These are phyloP conservation scores for Panagrolaimus sp. DNA, from an alignment of 1,140 invertebrate genomes.

Conservation along the genomic window DNA sequence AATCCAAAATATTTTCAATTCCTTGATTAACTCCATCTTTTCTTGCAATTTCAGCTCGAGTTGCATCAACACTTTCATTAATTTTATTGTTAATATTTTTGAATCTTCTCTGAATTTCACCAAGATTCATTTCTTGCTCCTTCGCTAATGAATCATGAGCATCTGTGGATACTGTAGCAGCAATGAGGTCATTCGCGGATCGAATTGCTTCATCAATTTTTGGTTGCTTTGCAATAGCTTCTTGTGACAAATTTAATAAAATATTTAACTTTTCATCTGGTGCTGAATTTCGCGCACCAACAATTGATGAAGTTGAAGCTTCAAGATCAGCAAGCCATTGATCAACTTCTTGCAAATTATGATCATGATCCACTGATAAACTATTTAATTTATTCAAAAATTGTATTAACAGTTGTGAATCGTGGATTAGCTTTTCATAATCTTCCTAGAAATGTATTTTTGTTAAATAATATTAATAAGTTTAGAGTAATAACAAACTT, in stretches of 20 bases:
- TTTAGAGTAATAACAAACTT: not conserved
- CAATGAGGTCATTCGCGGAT: constrained; percentile 16
- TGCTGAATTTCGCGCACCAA: not conserved
- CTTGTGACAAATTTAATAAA: constrained; percentile 15
- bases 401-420: not conserved
- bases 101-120: not conserved
- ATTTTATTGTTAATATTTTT: constrained; percentile 15
- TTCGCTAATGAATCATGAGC: constrained; percentile 18
- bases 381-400: not conserved
- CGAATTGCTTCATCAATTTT: constrained; percentile 21
- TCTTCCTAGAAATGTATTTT: constrained; percentile 6
- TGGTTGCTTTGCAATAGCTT: constrained; percentile 17
- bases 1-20: constrained; percentile 17
- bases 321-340: not conserved
- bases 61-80: constrained; percentile 14
- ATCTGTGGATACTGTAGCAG: constrained; percentile 20
- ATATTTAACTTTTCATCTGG: not conserved
- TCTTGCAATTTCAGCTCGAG: constrained; percentile 25
- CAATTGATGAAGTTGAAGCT: no score
- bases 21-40: constrained; percentile 22
- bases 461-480: constrained; percentile 1
- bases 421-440: constrained; percentile 23
- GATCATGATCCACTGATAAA: not conserved
- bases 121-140: constrained; percentile 11
- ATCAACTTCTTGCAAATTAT: not conserved